phyloP scores from a whole-genome alignment of 2,797 vertebrate species.

The Parotocinclus haroldoi region DNA sequence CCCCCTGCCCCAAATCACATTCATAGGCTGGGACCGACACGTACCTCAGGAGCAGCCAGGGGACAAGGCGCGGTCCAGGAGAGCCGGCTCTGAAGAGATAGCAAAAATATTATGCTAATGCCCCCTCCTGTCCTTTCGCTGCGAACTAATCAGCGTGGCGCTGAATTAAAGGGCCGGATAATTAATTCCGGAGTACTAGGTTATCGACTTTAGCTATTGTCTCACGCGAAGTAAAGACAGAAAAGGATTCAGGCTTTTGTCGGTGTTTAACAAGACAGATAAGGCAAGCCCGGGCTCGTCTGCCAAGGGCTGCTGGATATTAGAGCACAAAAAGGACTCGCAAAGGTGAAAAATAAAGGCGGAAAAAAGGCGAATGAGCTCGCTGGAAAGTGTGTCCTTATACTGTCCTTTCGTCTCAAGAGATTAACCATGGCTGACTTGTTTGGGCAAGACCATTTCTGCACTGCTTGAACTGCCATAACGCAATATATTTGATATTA shows the following conservation, averaged over 20 bases:
- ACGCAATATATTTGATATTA: constrained; percentile 22
- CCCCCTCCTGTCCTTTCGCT: constrained; percentile 65
- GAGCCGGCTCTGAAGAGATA: constrained; percentile 72
- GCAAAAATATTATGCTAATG: constrained; percentile 83
- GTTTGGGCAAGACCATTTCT: constrained; percentile 40
- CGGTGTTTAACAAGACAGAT: constrained; percentile 60
- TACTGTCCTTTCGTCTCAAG: constrained; percentile 35
- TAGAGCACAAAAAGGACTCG: constrained; percentile 47
- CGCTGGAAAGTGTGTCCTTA: constrained; percentile 38
- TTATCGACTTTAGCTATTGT: constrained; percentile 75
- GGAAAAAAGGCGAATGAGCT: constrained; percentile 7
- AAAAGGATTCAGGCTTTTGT: constrained; percentile 54
- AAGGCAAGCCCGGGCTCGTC: constrained; percentile 53
- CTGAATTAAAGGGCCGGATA: constrained; percentile 78
- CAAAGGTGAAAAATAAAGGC: constrained; percentile 37
- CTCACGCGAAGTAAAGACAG: constrained; percentile 59
- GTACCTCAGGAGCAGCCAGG: constrained; percentile 61
- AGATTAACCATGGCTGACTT: constrained; percentile 36
- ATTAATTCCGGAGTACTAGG: constrained; percentile 79
- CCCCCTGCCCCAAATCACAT: constrained; percentile 81
- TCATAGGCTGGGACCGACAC: constrained; percentile 82
- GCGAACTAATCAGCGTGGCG: constrained; percentile 74
- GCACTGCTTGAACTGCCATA: constrained; percentile 2
- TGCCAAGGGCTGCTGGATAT: constrained; percentile 48
- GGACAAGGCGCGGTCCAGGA: constrained; percentile 66